Evolutionary conservation across 1,140 invertebrate species (phyloP), one percentile per base, ranked within the genome.

Genomic region (Nixonia krombeini): DNA sequence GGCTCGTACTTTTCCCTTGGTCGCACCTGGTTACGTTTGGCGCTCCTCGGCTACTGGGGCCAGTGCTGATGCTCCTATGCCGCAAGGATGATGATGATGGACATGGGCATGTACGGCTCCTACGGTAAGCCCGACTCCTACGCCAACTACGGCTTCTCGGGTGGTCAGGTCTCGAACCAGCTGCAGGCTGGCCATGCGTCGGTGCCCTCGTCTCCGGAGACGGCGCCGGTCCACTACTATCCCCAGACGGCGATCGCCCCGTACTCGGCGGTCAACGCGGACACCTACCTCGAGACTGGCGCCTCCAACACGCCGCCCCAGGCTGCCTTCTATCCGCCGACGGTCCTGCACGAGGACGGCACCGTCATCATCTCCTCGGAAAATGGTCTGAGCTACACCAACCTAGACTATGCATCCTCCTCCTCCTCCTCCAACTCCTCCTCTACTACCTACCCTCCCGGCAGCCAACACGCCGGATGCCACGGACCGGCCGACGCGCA

Each of bases 311-410:
- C 79, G 1, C 79, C 80, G 1, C 73, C 78, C 0, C 82, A 83
- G 31, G 70, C 57, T 26, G 70, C 57, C 25, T 84, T 83, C 45
- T 84, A 85, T 53, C 72, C 80, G 0, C 65, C 79, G 35, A 72
- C 78, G 1, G 83, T 82, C 50, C 82, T 73, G 45, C 87, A 81
- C 67, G 85, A 86, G 49, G 82, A 84, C 62, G 82, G 84, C 2
- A 80, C 86, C 1, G 85, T 88, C 6, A 93, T 94, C 12, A 94
- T 95, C 40, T 94, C 91, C 68, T 91, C 93, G 0, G 91, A 93
- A 67, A 93, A 93, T 50, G 94, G 94, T 0, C 83, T 96, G 31
- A 94, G 94, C 76, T 96, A 96, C 79, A 96, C 94, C 0, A 96
- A 96, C 82, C 82, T 96, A 71, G 94, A 96, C 83, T 94, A 93